Evolutionary conservation across 2,797 vertebrate genomes (phyloP), one percentile per base, ranked within the genome.

Genomic region (Iguana delicatissima): DNA sequence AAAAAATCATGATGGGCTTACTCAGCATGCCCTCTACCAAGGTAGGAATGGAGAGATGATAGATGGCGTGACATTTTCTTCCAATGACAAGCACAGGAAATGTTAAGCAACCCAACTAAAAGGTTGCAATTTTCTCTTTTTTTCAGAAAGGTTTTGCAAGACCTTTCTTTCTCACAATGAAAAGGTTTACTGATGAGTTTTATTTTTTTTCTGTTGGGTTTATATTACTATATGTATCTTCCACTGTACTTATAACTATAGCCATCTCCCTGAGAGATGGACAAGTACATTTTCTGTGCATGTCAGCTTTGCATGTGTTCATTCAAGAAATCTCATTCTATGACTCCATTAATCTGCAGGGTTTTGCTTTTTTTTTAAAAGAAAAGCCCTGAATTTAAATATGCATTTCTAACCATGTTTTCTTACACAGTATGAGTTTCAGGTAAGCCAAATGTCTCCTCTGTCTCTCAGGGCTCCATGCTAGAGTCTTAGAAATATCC

Each of bases 161-260:
- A 38, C 5, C 1, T 35, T 35, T 29, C 84, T 90, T 86, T 74
- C 84, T 86, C 2, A 52, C 38, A 92, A 93, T 85, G 12, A 87
- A 94, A 93, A 89, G 29, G 12, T 83, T 84, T 7, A 89, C 89
- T 90, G 55, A 77, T 85, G 88, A 87, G n/a, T 16, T 80, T 50
- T 32, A 18, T 90, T 18, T 91, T 90, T 13, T 90, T 16, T 89
- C 42, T 88, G 38, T 52, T 92, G n/a, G 87, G 50, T 87, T n/a
- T 55, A 32, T 38, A 32, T n/a, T 3, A 4, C 4, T 67, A 42
- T 55, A 46, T 7, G 46, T 85, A 74, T 74, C 14, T 35, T 14
- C 46, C 7, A 24, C 74, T 46, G 74, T 42, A 9, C 2, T 26
- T 46, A 1, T 9, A 77, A 3, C 35, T 24, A 42, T 22, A 50